phyloP scores from a whole-genome alignment of 1,140 invertebrate species.

The Probaryconus sp. region DNA sequence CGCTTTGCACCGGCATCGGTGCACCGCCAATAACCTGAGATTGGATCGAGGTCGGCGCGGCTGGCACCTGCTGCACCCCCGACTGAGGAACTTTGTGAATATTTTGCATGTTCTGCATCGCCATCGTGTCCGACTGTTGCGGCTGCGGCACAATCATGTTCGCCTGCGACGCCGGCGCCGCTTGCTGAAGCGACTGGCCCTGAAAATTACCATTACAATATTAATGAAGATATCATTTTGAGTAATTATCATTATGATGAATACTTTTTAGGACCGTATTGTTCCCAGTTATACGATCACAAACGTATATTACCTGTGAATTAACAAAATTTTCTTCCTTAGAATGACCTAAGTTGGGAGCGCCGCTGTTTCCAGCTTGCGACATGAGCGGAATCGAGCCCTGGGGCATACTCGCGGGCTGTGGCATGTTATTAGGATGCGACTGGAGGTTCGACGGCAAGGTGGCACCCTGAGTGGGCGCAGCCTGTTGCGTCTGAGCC shows the following conservation, averaged over 20 bases:
- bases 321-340: conserved; percentile 68
- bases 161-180: conserved; percentile 65
- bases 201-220: no score
- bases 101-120: conserved; percentile 72
- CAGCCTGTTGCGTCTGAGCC: no score
- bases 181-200: conserved; percentile 20
- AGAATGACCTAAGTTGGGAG: conserved; percentile 72
- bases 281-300: no score
- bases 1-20: conserved; percentile 62
- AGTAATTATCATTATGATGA: no score
- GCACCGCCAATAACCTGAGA: conserved; percentile 55
- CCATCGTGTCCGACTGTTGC: conserved; percentile 65
- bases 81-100: conserved; percentile 76
- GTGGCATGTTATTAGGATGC: conserved; percentile 76
- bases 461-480: conserved; percentile 63
- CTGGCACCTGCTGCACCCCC: conserved; percentile 61
- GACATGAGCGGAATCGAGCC: conserved; percentile 81
- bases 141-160: conserved; percentile 66
- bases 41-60: conserved; percentile 59
- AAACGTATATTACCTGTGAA: no score
- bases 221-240: no score
- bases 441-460: conserved; percentile 80
- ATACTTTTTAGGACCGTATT: no score
- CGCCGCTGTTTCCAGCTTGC: conserved; percentile 75
- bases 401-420: conserved; percentile 80